These are phyloP conservation scores for Onthophagus sagittarius DNA, from an alignment of 2,888 invertebrate species.

Conservation along the genomic window DNA sequence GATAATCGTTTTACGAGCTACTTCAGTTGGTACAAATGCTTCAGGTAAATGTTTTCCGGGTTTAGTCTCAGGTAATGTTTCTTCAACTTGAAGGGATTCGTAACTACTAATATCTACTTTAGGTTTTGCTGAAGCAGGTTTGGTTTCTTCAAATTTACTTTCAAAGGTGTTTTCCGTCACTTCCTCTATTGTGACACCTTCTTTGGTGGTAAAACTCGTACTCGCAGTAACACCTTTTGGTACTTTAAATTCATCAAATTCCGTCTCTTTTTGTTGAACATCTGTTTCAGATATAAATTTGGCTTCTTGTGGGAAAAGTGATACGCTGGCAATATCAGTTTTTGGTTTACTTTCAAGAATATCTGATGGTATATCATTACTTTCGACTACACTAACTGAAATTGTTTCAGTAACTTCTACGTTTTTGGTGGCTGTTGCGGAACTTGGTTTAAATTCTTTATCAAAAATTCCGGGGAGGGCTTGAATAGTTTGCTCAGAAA, in stretches of 20 bases:
- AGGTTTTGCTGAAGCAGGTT: slow-evolving; percentile 54
- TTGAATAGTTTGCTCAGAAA: slow-evolving; percentile 54
- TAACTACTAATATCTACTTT: slow-evolving; percentile 60
- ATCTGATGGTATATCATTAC: slow-evolving; percentile 47
- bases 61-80: slow-evolving; percentile 66
- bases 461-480: slow-evolving; percentile 50
- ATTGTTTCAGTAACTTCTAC: slow-evolving; percentile 50
- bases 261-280: slow-evolving; percentile 58
- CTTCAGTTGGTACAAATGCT: slow-evolving; percentile 74
- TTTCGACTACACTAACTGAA: slow-evolving; percentile 47
- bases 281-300: slow-evolving; percentile 61
- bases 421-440: slow-evolving; percentile 46
- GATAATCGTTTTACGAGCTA: slow-evolving; percentile 62
- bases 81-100: slow-evolving; percentile 64
- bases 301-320: slow-evolving; percentile 63
- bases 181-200: slow-evolving; percentile 64
- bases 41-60: slow-evolving; percentile 77
- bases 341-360: slow-evolving; percentile 46
- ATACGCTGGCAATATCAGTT: slow-evolving; percentile 55
- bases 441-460: slow-evolving; percentile 45
- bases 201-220: slow-evolving; percentile 56
- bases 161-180: slow-evolving; percentile 53
- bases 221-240: slow-evolving; percentile 55
- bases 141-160: slow-evolving; percentile 52
- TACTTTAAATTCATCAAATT: slow-evolving; percentile 49